Conservation (phyloP, 2,888 invertebrate genomes). For the Melanotus villosus region DNA sequence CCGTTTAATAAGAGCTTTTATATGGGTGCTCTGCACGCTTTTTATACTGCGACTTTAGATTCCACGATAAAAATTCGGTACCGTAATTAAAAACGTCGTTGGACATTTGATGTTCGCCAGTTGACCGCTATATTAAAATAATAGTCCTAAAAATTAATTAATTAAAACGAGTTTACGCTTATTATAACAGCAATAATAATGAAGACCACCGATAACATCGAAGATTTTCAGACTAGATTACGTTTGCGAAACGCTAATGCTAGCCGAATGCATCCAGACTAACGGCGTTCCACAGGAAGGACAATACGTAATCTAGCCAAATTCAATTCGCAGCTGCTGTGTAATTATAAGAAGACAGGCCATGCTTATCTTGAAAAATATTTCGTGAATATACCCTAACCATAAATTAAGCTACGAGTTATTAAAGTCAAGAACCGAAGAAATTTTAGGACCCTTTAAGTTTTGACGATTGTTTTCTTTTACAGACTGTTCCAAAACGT, state of each 20-base stretch:
- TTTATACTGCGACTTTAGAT: conserved; percentile 27
- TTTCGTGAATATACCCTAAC: conserved; percentile 8
- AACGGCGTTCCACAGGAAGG: conserved; percentile 44
- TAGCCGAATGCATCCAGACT: conserved; percentile 33
- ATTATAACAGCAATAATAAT: conserved; percentile 52
- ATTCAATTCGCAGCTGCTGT: conserved; percentile 42
- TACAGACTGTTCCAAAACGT: too few species aligned
- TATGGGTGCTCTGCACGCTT: neutral
- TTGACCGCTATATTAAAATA: conserved; percentile 44
- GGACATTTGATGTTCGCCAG: conserved; percentile 49
- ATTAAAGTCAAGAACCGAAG: neutral
- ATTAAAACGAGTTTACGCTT: conserved; percentile 50
- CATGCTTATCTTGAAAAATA: conserved; percentile 8
- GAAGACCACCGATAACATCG: conserved; percentile 39
- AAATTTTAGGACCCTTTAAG: neutral
- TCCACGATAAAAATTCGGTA: conserved; percentile 32
- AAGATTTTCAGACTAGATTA: conserved; percentile 43
- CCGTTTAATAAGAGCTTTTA: conserved; percentile 18
- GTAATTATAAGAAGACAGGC: conserved; percentile 30
- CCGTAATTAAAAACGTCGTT: conserved; percentile 50
- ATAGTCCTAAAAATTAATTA: conserved; percentile 50
- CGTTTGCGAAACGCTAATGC: conserved; percentile 43
- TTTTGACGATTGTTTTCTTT: neutral
- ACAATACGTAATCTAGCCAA: conserved; percentile 40
- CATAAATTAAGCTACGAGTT: neutral